phyloP scores from a whole-genome alignment of 2,888 invertebrate genomes.

The Microdon myrmicae region DNA sequence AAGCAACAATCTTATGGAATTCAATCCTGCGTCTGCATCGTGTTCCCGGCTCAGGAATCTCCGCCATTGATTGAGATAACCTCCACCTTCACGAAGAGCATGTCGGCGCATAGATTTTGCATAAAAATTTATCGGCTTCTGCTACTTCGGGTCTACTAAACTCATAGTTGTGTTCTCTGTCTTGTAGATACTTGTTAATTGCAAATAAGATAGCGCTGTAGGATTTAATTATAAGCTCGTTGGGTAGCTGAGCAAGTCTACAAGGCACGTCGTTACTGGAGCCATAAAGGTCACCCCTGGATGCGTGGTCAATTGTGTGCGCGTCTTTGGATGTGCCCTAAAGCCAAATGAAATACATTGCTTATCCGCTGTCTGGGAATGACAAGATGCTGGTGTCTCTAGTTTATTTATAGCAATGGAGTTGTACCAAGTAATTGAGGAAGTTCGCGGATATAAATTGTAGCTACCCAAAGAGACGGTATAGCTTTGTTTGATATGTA shows the following conservation, averaged over 20 bases:
- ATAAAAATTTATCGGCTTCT: conserved; percentile 39
- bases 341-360: too few species aligned
- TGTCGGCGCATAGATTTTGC: conserved; percentile 50
- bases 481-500: too few species aligned
- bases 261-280: conserved; percentile 35
- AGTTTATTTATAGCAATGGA: conserved; percentile 30
- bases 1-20: not conserved
- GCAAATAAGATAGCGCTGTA: conserved; percentile 48
- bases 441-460: conserved; percentile 33
- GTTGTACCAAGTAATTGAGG: conserved; percentile 20
- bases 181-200: conserved; percentile 48
- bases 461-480: too few species aligned
- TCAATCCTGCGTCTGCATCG: conserved; percentile 7
- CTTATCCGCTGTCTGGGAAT: too few species aligned
- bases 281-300: conserved; percentile 41
- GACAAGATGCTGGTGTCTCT: conserved; percentile 2
- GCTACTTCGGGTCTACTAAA: not conserved
- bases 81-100: conserved; percentile 48
- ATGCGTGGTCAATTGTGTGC: conserved; percentile 41
- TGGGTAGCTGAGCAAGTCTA: not conserved
- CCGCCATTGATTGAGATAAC: conserved; percentile 46
- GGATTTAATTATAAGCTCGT: conserved; percentile 42
- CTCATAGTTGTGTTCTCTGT: conserved; percentile 5
- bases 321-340: too few species aligned
- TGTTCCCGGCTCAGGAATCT: conserved; percentile 19